Conservation (phyloP, 2,113 vertebrate genomes). For the Pygoscelis adeliae region DNA sequence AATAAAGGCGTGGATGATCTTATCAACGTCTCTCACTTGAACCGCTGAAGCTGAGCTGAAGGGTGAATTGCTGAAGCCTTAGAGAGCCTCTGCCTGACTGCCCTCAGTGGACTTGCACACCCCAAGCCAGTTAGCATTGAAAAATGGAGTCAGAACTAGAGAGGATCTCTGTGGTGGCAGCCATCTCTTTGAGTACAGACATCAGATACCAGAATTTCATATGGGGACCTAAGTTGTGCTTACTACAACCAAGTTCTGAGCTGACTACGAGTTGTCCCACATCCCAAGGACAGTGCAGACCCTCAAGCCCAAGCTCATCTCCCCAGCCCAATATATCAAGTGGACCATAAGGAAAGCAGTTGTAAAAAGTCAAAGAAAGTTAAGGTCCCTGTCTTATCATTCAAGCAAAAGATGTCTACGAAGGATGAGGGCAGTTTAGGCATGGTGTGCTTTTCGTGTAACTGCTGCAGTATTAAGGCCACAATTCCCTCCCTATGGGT, state of each 20-base stretch:
- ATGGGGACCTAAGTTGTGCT: background rate
- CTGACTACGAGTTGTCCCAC: background rate
- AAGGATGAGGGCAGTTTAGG: background rate
- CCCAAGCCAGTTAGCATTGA: background rate
- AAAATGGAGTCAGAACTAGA: background rate
- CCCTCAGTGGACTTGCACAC: background rate
- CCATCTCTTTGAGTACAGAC: background rate
- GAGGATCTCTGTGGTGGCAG: background rate
- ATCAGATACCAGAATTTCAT: background rate
- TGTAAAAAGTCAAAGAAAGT: background rate
- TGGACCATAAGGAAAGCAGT: background rate
- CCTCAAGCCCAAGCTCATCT: background rate
- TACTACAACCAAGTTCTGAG: background rate
- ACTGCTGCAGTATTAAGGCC: background rate
- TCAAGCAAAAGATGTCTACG: background rate
- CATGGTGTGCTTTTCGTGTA: rapidly evolving
- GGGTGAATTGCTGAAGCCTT: background rate
- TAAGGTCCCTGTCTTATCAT: background rate
- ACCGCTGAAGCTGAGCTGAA: background rate
- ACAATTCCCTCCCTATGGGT: background rate
- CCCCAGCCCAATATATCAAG: background rate
- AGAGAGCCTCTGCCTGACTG: background rate
- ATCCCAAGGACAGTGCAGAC: too few relatives aligned
- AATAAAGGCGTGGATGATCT: background rate
- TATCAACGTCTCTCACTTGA: background rate